phyloP scores from a whole-genome alignment of 2,113 vertebrate genomes.

The Stigmatopora nigra region DNA sequence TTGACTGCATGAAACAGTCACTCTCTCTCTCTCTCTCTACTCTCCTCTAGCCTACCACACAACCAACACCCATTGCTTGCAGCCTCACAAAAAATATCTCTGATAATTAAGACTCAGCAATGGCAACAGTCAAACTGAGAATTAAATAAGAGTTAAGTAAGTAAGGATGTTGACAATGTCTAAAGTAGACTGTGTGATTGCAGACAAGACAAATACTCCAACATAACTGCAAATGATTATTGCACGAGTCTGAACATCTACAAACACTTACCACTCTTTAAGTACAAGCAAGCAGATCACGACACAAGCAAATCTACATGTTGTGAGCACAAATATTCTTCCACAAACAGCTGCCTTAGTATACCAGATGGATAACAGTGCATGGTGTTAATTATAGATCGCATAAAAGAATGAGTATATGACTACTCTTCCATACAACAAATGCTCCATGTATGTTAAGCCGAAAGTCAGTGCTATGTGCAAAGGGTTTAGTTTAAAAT shows the following conservation, averaged over 20 bases:
- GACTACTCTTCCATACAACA: conserved; percentile 55
- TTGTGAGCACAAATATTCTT: conserved; percentile 9
- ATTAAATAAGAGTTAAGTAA: neutral
- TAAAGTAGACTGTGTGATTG: conserved; percentile 1
- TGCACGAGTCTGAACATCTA: conserved; percentile 19
- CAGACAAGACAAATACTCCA: neutral
- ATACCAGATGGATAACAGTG: conserved; percentile 63
- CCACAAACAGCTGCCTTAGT: conserved; percentile 43
- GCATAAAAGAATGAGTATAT: conserved; percentile 70
- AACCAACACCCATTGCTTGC: no score
- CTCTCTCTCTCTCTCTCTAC: no score
- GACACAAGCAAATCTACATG: conserved; percentile 25
- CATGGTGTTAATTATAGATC: conserved; percentile 76
- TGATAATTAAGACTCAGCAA: no score
- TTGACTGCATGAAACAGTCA: no score
- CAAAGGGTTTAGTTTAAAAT: conserved; percentile 3
- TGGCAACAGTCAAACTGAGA: no score
- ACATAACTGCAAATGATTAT: conserved; percentile 18
- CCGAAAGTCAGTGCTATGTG: conserved; percentile 38
- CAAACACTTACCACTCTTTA: conserved; percentile 33
- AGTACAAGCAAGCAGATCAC: conserved; percentile 20
- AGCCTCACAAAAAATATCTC: no score
- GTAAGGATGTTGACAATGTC: neutral
- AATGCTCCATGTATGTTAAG: conserved; percentile 61
- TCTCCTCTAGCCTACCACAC: no score